phyloP scores from a whole-genome alignment of 1,140 invertebrate species.

The Forficula auricularia region DNA sequence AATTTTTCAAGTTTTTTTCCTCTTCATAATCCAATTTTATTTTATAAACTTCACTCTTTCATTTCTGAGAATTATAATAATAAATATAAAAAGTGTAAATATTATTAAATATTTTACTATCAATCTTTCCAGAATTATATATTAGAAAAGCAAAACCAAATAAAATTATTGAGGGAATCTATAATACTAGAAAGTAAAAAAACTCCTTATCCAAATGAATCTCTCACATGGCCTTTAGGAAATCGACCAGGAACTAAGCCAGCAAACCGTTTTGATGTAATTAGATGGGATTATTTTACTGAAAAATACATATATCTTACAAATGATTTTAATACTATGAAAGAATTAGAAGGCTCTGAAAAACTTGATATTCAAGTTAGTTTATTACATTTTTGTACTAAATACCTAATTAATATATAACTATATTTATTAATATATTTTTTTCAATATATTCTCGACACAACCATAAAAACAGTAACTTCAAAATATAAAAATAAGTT shows the following conservation, averaged over 20 bases:
- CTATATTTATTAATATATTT: constrained; percentile 9
- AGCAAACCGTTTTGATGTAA: constrained; percentile 63
- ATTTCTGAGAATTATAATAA: neutral
- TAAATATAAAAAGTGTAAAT: neutral
- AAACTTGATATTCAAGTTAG: constrained; percentile 41
- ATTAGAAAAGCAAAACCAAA: too few relatives aligned
- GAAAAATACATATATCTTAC: constrained; percentile 57
- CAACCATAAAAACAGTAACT: constrained; percentile 34
- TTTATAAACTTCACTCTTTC: constrained; percentile 50
- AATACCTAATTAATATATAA: constrained; percentile 9
- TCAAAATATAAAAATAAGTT: constrained; percentile 34
- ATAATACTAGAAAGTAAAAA: too few relatives aligned
- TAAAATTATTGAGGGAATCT: too few relatives aligned
- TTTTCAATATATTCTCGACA: constrained; percentile 39
- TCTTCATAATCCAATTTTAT: constrained; percentile 25
- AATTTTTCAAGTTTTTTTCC: constrained; percentile 11
- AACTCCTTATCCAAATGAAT: too few relatives aligned
- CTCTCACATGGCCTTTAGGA: constrained; percentile 57
- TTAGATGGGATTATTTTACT: constrained; percentile 72
- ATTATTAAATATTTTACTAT: neutral
- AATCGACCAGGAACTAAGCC: constrained; percentile 46
- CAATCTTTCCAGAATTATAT: neutral
- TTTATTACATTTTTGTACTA: constrained; percentile 6
- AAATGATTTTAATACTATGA: constrained; percentile 43
- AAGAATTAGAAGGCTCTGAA: constrained; percentile 36